Percentiles rank a stretch among this genome's conserved stretches.
Conservation (phyloP, 2,888 invertebrate species). For the Caenorhabditis afra region DNA sequence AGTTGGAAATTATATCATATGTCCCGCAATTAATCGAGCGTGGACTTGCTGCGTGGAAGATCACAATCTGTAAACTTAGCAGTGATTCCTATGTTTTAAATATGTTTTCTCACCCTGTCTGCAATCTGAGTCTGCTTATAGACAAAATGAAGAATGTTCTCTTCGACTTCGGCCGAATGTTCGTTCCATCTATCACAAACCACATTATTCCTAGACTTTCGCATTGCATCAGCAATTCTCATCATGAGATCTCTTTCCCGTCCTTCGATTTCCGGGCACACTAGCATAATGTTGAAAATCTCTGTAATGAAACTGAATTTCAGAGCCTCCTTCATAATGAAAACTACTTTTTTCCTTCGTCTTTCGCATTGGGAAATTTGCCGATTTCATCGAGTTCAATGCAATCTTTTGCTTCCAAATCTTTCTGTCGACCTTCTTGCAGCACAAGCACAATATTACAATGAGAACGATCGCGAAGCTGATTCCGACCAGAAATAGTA, state of each 20-base stretch:
- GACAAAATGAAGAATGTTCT: slow-evolving; percentile 53
- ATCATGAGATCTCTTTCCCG: slow-evolving; percentile 40
- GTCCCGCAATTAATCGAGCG: slow-evolving; percentile 17
- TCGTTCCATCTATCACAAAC: slow-evolving; percentile 43
- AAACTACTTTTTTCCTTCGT: slow-evolving; percentile 10
- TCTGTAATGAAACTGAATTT: too few relatives aligned
- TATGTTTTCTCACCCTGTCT: slow-evolving; percentile 30
- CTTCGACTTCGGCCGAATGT: slow-evolving; percentile 18
- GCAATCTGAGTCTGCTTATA: slow-evolving; percentile 37
- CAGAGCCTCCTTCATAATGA: too few relatives aligned
- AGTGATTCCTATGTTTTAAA: neutral
- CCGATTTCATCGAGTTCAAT: slow-evolving; percentile 19
- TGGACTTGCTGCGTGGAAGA: slow-evolving; percentile 26
- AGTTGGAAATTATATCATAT: slow-evolving; percentile 37
- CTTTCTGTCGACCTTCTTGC: neutral
- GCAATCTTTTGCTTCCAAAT: slow-evolving; percentile 31
- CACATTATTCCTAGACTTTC: slow-evolving; percentile 35
- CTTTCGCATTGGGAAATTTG: slow-evolving; percentile 11
- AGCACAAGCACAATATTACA: neutral
- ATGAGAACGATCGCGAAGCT: neutral
- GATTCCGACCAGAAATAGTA: neutral
- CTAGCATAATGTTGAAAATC: slow-evolving; percentile 30
- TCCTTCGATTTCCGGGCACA: slow-evolving; percentile 41
- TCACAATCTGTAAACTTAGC: slow-evolving; percentile 33
- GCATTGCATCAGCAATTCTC: slow-evolving; percentile 40